Base-by-base conservation (phyloP, 1,140 invertebrate species). In the Nasonia longicornis region DNA sequence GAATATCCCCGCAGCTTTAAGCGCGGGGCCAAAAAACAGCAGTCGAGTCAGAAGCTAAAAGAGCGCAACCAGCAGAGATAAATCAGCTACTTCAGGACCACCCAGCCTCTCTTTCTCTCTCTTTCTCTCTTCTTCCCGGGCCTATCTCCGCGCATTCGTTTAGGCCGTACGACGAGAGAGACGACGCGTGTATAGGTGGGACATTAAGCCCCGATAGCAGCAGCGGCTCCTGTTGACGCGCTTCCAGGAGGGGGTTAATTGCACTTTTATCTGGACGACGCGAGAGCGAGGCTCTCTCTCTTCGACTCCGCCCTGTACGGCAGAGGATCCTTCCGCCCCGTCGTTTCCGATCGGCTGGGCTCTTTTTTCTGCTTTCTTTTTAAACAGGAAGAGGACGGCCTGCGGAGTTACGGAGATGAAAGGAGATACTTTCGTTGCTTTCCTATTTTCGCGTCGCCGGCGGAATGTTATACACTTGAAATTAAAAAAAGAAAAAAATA, bases 181-280 rank as follows among this genome's bases (percentile, higher is more conserved):
- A 81, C 76, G 11, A 42, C 29, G 31, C n/a, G 72, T 76, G 71
- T 73, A 45, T 73, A 38, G 58, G 72, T 58, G 79, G 84, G 84
- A 84, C 81, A 85, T 87, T 84, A 85, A 83, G 81, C n/a, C 14
- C 52, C 42, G 12, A 77, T 84, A 84, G 84, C 85, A 84, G 84
- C 79, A 76, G 83, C 71, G 20, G 48, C 52, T 74, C 31, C 73
- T 84, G 86, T 84, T 85, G 84, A 83, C 83, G 85, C 84, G 85
- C 84, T 76, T 86, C 80, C 52, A 58, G 10, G 80, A 85, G 85
- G 85, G 85, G 86, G 85, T 86, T 87, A 87, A 87, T 87, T 83
- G 86, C 85, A 84, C 84, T 87, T 87, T 87, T 88, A 88, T 88
- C 84, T 85, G 84, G 74, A 80, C 83, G 86, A 42, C 8, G 38